A percentile compares a stretch with the other conserved stretches of the same genome.
Evolutionary conservation across 2,797 vertebrate species (phyloP).

Genomic region (Hyperoplus lanceolatus): DNA sequence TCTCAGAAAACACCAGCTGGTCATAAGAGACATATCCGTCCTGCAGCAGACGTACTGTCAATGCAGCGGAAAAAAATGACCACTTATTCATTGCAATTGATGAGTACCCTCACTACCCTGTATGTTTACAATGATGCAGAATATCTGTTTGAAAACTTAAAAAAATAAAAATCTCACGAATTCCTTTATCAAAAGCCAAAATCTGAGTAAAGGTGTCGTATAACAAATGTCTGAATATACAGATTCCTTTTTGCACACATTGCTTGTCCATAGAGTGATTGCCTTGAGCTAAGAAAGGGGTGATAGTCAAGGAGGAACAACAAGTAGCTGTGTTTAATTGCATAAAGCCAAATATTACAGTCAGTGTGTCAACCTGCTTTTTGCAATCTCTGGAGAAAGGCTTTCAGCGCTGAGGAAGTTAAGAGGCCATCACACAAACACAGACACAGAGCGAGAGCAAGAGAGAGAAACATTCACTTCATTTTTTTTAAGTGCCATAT

Average conservation of each 20-base stretch:
- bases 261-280: slow-evolving; percentile 15
- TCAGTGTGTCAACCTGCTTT: slow-evolving; percentile 42
- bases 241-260: neutral
- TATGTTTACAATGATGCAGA: no score
- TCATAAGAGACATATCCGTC: neutral
- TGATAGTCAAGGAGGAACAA: slow-evolving; percentile 34
- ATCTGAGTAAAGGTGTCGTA: neutral
- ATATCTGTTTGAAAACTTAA: no score
- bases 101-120: no score
- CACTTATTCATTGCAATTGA: no score
- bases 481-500: slow-evolving; percentile 7
- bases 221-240: slow-evolving; percentile 15
- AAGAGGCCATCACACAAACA: no score
- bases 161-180: neutral
- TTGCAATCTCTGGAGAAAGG: slow-evolving; percentile 26
- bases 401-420: slow-evolving; percentile 5
- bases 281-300: slow-evolving; percentile 21
- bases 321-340: slow-evolving; percentile 50
- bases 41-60: neutral
- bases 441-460: no score
- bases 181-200: neutral
- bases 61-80: no score
- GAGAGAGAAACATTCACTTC: slow-evolving; percentile 14
- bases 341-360: slow-evolving; percentile 44
- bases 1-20: neutral